These are phyloP conservation scores for Harpegnathos saltator DNA, from an alignment of 1,140 invertebrate genomes.

Conservation along the genomic window DNA sequence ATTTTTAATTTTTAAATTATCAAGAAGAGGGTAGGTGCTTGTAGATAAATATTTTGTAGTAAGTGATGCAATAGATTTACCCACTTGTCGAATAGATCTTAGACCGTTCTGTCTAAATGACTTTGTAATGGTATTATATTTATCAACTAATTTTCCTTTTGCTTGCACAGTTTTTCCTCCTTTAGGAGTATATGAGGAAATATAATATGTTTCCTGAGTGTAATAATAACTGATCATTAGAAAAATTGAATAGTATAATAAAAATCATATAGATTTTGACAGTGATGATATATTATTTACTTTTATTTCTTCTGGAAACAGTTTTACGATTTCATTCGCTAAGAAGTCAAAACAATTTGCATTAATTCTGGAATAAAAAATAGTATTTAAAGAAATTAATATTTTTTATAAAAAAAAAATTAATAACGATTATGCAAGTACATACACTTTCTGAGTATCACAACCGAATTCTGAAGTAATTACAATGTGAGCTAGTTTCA, in stretches of 20 bases:
- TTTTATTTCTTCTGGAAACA: conserved; percentile 6
- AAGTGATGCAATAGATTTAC: not conserved
- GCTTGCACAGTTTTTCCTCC: no score
- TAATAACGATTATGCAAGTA: not conserved
- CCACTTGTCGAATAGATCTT: not conserved
- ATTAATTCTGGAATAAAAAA: conserved; percentile 18
- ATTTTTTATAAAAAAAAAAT: not conserved
- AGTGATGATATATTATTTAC: conserved; percentile 2
- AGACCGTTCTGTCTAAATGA: no score
- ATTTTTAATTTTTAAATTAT: conserved; percentile 29
- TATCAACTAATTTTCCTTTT: no score
- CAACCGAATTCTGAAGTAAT: conserved; percentile 24
- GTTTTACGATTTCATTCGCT: not conserved
- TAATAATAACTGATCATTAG: no score
- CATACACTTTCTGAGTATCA: conserved; percentile 19
- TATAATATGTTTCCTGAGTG: no score
- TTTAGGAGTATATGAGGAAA: no score
- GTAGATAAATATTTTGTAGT: not conserved
- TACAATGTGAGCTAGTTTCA: not conserved
- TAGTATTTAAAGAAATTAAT: not conserved
- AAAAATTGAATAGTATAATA: no score
- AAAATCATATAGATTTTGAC: no score
- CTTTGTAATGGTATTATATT: no score
- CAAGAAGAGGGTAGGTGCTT: conserved; percentile 7
- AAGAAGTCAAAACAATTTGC: not conserved